Evolutionary conservation across 2,797 vertebrate species (phyloP), one percentile per base, ranked within the genome.

Genomic region (Knipowitschia caucasica): DNA sequence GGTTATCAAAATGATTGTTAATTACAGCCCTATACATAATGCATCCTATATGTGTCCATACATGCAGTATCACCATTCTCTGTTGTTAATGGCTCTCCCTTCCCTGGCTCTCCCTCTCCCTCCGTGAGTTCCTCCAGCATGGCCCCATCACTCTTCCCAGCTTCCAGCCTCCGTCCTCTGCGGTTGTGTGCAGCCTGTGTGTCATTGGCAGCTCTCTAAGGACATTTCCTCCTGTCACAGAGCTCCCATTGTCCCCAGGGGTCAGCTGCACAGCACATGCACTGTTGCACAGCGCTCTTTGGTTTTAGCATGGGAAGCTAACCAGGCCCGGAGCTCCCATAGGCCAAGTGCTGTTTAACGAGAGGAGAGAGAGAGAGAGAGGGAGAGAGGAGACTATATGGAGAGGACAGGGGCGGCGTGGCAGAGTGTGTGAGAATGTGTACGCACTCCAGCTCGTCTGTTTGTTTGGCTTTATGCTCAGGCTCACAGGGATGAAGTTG

Each of bases 151-250:
- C 30, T 75, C 52, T 57, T 54, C 42, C 58, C 46, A 40, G 40
- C 50, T 60, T 39, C 67, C 44, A 51, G 57, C 57, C 60, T 52
- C 53, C 34, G 43, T 75, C 59, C 53, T 69, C 43, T 30, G 47
- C 72, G 53, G 39, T 18, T 56, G 56, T 27, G 12, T 24, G 12
- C 40, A 25, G 26, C 31, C 53, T 72, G 71, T 2, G 24, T 69
- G 24, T 69, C 52, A 57, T 55, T 83, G 81, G 74, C 76, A 75
- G 66, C 69, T 71, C 72, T 79, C 70, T 75, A 49, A 80, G 73
- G 76, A 73, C 80, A 71, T 81, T 84, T 83, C 80, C 84, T 83
- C 61, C 62, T 77, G 75, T 78, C 82, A 86, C 78, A 85, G 77
- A 69, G 77, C 65, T 59, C 21, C 70, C 38, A 80, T 85, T 86